A percentile compares a stretch with the other conserved stretches of the same genome.
These are phyloP conservation scores for Penaeus japonicus DNA, from an alignment of 1,140 invertebrate species.

Conservation along the genomic window DNA sequence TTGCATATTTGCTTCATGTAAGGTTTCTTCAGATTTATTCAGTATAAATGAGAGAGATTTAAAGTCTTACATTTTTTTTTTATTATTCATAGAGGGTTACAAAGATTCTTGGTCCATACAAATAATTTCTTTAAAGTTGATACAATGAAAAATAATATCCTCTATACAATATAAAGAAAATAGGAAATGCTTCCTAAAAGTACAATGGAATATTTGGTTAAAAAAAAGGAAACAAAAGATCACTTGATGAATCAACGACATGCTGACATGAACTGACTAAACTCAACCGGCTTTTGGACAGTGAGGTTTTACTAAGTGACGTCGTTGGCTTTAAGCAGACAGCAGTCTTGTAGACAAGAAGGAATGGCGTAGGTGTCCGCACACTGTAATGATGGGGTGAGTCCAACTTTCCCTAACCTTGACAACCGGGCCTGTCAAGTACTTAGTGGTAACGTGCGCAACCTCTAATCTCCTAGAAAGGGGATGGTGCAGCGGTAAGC, in stretches of 20 bases:
- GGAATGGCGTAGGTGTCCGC: slow-evolving; percentile 51
- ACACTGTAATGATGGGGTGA: slow-evolving; percentile 45
- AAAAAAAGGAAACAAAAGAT: slow-evolving; percentile 14
- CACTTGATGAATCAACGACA: slow-evolving; percentile 25
- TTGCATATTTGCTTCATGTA: not conserved
- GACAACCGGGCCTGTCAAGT: slow-evolving; percentile 48
- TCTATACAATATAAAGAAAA: slow-evolving; percentile 37
- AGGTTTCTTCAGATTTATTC: not conserved
- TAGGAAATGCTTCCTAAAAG: slow-evolving; percentile 39
- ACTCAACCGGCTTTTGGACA: slow-evolving; percentile 53
- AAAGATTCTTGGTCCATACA: slow-evolving; percentile 55
- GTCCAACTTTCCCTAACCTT: slow-evolving; percentile 53
- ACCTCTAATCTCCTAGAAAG: slow-evolving; percentile 55
- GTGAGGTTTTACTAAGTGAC: slow-evolving; percentile 51
- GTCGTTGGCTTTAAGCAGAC: slow-evolving; percentile 49
- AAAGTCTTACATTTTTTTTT: not conserved
- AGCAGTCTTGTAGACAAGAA: slow-evolving; percentile 52
- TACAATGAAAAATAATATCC: slow-evolving; percentile 47
- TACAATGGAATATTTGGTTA: slow-evolving; percentile 56
- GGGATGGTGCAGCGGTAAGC: slow-evolving; percentile 53
- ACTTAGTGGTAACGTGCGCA: slow-evolving; percentile 55
- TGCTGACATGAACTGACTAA: slow-evolving; percentile 27
- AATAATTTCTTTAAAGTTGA: slow-evolving; percentile 23
- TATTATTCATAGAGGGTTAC: slow-evolving; percentile 46
- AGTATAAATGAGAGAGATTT: not conserved